Base-by-base conservation (phyloP, 2,888 invertebrate species). In the Euplagia quadripunctaria region DNA sequence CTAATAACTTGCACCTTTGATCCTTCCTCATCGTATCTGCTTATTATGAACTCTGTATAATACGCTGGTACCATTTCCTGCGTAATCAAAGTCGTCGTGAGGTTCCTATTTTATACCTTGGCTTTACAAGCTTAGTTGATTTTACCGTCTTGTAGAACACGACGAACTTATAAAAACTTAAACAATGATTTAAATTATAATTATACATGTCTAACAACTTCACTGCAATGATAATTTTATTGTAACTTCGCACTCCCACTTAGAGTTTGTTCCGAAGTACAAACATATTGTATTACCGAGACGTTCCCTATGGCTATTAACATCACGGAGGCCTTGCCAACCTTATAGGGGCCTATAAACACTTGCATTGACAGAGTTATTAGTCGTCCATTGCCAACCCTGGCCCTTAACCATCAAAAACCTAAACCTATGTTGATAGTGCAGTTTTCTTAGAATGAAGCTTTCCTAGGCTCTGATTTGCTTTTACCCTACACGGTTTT, bases 91-190 rank as follows among this genome's bases (percentile, higher is more conserved):
- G 83, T 80, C 80, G 88, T 81, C 76, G 78, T 77, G 81, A 84
- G 78, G 87, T 91, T 89, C 89, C 89, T 91, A 86, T 84, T 87
- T 86, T 83, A 88, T 88, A 86, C 84, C 85, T 83, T 79, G 84
- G 86, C 81, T 90, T 88, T 89, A 87, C 82, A 84, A 87, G 91
- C 88, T 90, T 84, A 80, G 85, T 66, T 88, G 89, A 79, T 78
- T 87, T 84, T 84, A 85, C 79, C 85, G 84, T 84, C 84, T 79
- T 76, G 68, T 77, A 72, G 31, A 31, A 31, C 31, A 1, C 72
- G 74, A 75, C 74, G 75, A 76, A 75, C 79, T 83, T 74, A 74
- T 72, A 49, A 70, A 71, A 75, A 75, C 77, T 72, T 76, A 75
- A 81, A 79, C 64, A 68, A 31, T 51, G 14, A 49, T 65, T 46